Percentiles rank a stretch among this genome's conserved stretches.
Evolutionary conservation across 1,140 invertebrate species (phyloP).

Genomic region (Hyposmocoma kahamanoa): DNA sequence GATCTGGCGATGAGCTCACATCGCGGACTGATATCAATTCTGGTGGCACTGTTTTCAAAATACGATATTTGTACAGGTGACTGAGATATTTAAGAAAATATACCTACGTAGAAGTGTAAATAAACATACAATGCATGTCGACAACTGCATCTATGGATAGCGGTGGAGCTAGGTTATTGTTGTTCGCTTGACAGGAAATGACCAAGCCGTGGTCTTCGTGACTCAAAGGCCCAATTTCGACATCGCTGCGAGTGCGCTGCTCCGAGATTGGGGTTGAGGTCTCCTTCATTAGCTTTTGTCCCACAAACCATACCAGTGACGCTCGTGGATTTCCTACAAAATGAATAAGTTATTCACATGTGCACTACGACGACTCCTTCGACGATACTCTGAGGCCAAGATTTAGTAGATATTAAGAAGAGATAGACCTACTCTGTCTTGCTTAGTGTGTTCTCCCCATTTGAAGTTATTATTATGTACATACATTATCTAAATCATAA

Average conservation of each 20-base stretch:
- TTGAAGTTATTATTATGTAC: too few relatives aligned
- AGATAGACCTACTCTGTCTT: too few relatives aligned
- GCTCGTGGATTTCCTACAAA: slow-evolving; percentile 56
- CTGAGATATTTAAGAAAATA: too few relatives aligned
- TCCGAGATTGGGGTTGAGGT: slow-evolving; percentile 44
- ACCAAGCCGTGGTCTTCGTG: slow-evolving; percentile 51
- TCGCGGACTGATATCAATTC: slow-evolving; percentile 39
- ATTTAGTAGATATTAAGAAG: too few relatives aligned
- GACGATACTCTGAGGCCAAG: too few relatives aligned
- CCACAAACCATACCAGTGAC: slow-evolving; percentile 42
- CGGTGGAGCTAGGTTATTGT: slow-evolving; percentile 44
- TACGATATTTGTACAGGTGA: not conserved
- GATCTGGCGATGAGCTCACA: not conserved
- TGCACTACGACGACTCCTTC: too few relatives aligned
- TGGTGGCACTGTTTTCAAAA: slow-evolving; percentile 51
- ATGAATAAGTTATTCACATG: not conserved
- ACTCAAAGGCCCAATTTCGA: slow-evolving; percentile 44
- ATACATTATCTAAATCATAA: too few relatives aligned
- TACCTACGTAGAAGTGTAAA: too few relatives aligned
- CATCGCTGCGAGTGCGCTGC: slow-evolving; percentile 49
- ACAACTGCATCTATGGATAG: slow-evolving; percentile 50
- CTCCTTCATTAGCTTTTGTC: slow-evolving; percentile 40
- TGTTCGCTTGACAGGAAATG: slow-evolving; percentile 47
- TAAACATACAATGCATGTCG: slow-evolving; percentile 57
- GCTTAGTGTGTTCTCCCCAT: too few relatives aligned